A percentile compares a stretch with the other conserved stretches of the same genome.
Conservation (phyloP, 2,888 invertebrate genomes). For the Erebia ligea region DNA sequence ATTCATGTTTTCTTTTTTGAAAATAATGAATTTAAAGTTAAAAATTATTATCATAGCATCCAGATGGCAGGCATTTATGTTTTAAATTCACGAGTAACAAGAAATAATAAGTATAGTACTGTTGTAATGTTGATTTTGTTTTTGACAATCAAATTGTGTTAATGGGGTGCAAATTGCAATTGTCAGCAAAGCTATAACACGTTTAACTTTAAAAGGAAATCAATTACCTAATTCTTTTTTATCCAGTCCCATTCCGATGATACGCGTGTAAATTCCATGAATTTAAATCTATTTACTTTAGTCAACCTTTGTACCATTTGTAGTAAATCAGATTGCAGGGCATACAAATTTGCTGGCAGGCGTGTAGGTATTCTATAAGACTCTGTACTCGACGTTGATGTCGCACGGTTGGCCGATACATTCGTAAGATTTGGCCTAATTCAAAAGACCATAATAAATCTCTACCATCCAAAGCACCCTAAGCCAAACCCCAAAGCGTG, state of each 20-base stretch:
- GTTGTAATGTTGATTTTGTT: neutral
- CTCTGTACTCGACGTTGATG: neutral
- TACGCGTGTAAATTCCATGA: slow-evolving; percentile 16
- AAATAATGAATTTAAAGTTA: too few species aligned
- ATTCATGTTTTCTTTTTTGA: too few species aligned
- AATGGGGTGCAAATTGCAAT: too few species aligned
- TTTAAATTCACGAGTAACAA: too few species aligned
- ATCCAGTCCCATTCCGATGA: neutral
- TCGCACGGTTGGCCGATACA: neutral
- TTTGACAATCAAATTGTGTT: neutral
- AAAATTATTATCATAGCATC: too few species aligned
- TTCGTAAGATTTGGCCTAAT: too few species aligned
- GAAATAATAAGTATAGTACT: too few species aligned
- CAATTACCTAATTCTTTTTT: slow-evolving; percentile 2
- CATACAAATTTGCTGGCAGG: slow-evolving; percentile 2
- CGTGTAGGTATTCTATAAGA: slow-evolving; percentile 5
- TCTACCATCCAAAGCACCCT: too few species aligned
- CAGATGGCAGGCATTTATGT: too few species aligned
- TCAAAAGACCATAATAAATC: too few species aligned
- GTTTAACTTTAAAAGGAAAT: neutral
- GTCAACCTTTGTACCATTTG: slow-evolving; percentile 22
- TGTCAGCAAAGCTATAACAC: neutral
- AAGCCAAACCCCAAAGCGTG: too few species aligned
- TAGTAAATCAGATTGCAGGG: slow-evolving; percentile 25
- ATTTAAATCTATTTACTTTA: slow-evolving; percentile 23